phyloP scores from a whole-genome alignment of 2,797 vertebrate genomes.

The Sarcoramphus papa region DNA sequence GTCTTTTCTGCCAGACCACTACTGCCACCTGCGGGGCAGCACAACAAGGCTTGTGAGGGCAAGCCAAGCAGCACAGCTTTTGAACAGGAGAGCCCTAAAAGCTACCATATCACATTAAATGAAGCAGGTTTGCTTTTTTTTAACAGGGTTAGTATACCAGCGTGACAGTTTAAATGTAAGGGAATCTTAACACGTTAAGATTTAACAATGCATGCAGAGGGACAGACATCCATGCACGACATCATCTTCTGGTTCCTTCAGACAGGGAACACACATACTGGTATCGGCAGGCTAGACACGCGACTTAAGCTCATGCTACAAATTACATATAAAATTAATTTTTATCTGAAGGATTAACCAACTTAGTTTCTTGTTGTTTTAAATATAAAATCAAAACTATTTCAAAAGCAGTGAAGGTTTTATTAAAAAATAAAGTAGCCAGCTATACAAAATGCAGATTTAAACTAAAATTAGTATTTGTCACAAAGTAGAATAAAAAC shows the following conservation, averaged over 20 bases:
- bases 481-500: background rate
- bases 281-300: background rate
- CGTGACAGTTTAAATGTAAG: background rate
- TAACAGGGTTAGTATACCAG: background rate
- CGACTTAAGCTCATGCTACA: background rate
- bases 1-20: background rate
- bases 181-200: background rate
- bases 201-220: background rate
- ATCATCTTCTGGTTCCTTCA: background rate
- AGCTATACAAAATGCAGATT: background rate
- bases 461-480: background rate
- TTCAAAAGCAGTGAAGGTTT: background rate
- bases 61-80: background rate
- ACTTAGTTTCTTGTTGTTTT: background rate
- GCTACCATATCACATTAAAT: background rate
- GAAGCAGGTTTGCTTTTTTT: background rate
- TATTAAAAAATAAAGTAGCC: background rate
- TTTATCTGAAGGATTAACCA: background rate
- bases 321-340: background rate
- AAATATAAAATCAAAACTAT: background rate
- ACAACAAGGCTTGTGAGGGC: background rate
- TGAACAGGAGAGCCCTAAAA: background rate
- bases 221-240: background rate
- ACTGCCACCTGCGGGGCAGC: conserved; percentile 17
- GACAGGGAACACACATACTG: background rate